Percentiles rank a stretch among this genome's conserved stretches.
Evolutionary conservation across 92 coral and sea anemone genomes (phyloP).

Genomic region (Epizoanthus ramosus): DNA sequence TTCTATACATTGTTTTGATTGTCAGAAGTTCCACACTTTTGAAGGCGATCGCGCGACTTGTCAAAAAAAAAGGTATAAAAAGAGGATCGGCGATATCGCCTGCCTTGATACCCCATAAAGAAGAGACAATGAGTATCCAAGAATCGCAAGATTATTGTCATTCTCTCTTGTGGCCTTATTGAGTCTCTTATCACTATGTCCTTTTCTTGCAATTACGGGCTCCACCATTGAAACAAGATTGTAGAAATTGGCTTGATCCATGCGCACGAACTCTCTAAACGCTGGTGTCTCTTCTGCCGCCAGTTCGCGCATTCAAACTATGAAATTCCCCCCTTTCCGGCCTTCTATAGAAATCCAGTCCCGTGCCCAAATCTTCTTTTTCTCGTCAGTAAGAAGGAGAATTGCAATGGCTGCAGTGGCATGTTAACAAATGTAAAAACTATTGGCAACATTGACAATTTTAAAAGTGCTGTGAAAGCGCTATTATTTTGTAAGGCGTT

Average conservation of each 20-base stretch:
- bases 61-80: too few species aligned
- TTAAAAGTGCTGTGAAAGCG: too few species aligned
- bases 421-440: too few species aligned
- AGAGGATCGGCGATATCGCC: constrained; percentile 31
- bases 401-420: too few species aligned
- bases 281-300: constrained; percentile 43
- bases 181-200: constrained; percentile 45
- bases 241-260: constrained; percentile 34
- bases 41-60: too few species aligned
- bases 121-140: constrained; percentile 46
- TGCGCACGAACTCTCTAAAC: constrained; percentile 41
- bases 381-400: too few species aligned
- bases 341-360: constrained; percentile 47
- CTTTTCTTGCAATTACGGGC: constrained; percentile 3
- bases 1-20: too few species aligned
- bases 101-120: constrained; percentile 38
- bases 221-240: background rate
- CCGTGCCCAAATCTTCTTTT: constrained; percentile 8
- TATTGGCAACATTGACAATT: too few species aligned
- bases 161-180: constrained; percentile 35
- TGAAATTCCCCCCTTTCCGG: constrained; percentile 30
- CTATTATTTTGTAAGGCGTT: too few species aligned
- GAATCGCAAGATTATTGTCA: constrained; percentile 32
- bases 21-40: too few species aligned
- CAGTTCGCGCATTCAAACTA: constrained; percentile 23